phyloP scores from a whole-genome alignment of 1,140 invertebrate genomes.

The Drosophila littoralis region DNA sequence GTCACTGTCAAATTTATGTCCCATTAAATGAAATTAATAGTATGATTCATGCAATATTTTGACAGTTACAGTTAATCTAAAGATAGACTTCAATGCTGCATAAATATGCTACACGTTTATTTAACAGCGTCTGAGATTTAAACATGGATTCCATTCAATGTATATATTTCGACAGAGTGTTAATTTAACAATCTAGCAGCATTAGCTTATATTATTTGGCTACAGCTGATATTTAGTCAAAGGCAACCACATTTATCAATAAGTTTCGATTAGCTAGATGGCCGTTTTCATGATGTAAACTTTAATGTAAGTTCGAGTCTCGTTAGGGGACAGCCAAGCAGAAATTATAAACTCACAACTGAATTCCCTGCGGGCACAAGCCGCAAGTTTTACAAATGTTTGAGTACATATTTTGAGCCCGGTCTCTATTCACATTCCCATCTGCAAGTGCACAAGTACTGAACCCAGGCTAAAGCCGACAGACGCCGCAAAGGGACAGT shows the following conservation, averaged over 20 bases:
- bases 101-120: too few species aligned
- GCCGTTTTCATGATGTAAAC: background rate
- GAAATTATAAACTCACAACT: conserved; percentile 30
- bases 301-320: background rate
- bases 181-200: background rate
- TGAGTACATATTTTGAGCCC: conserved; percentile 16
- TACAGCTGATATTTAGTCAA: background rate
- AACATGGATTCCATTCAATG: background rate
- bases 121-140: too few species aligned
- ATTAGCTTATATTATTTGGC: background rate
- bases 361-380: conserved; percentile 26
- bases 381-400: conserved; percentile 60
- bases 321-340: conserved; percentile 1
- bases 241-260: background rate
- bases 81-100: too few species aligned
- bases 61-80: too few species aligned
- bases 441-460: conserved; percentile 18
- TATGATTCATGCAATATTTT: too few species aligned
- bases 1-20: too few species aligned
- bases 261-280: background rate
- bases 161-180: too few species aligned
- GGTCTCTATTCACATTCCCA: conserved; percentile 40
- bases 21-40: too few species aligned
- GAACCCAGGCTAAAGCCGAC: background rate
- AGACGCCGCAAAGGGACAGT: conserved; percentile 15